A percentile compares a stretch with the other conserved stretches of the same genome.
These are phyloP conservation scores for Sweltsa coloradensis DNA, from an alignment of 1,140 invertebrate genomes.

Conservation along the genomic window DNA sequence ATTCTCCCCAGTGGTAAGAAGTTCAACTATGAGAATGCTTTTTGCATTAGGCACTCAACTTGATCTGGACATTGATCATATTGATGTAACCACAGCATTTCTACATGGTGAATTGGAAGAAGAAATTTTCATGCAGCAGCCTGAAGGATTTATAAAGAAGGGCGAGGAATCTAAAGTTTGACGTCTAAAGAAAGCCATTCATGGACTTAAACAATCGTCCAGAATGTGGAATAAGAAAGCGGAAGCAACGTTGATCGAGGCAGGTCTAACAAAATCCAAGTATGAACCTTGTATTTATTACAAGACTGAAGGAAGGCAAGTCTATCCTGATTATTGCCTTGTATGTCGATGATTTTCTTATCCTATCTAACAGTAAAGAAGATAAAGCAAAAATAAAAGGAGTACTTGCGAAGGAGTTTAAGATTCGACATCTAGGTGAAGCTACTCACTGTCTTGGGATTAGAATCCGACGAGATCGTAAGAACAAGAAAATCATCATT, in stretches of 20 bases:
- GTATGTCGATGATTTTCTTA: slow-evolving; percentile 28
- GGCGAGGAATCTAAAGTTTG: slow-evolving; percentile 10
- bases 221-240: slow-evolving; percentile 13
- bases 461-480: slow-evolving; percentile 11
- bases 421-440: slow-evolving; percentile 20
- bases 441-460: slow-evolving; percentile 18
- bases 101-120: slow-evolving; percentile 29
- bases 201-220: slow-evolving; percentile 13
- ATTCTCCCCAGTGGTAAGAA: slow-evolving; percentile 25
- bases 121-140: slow-evolving; percentile 23
- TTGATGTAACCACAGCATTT: slow-evolving; percentile 29
- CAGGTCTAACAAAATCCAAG: slow-evolving; percentile 17
- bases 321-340: slow-evolving; percentile 20
- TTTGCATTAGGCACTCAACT: slow-evolving; percentile 24
- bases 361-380: slow-evolving; percentile 20
- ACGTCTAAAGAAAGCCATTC: slow-evolving; percentile 13
- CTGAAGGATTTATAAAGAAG: neutral
- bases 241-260: slow-evolving; percentile 13
- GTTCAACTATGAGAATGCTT: slow-evolving; percentile 26
- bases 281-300: slow-evolving; percentile 26
- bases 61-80: slow-evolving; percentile 23
- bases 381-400: slow-evolving; percentile 14
- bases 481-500: slow-evolving; percentile 12
- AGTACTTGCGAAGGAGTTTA: slow-evolving; percentile 15
- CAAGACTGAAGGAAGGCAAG: slow-evolving; percentile 12